Evolutionary conservation across 2,113 vertebrate species (phyloP).

Genomic region (Elachura formosa): DNA sequence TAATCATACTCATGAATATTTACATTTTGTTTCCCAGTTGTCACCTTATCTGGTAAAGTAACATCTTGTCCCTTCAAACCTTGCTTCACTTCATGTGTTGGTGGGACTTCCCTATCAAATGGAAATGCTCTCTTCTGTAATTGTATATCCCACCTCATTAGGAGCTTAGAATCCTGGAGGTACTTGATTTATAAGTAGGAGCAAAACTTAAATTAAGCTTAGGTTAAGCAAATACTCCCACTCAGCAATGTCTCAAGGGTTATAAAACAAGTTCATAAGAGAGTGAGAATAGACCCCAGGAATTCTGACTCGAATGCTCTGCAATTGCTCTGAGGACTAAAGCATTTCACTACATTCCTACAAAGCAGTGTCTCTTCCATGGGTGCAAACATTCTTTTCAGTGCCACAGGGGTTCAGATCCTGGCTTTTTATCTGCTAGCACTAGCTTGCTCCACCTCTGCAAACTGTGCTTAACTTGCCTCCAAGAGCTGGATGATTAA

Average conservation of each 20-base stretch:
- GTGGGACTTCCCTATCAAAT: background rate
- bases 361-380: background rate
- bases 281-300: background rate
- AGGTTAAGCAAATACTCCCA: conserved; percentile 3
- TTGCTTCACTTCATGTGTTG: background rate
- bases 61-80: background rate
- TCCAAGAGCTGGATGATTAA: background rate
- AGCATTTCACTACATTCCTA: background rate
- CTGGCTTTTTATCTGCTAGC: background rate
- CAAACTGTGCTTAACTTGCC: background rate
- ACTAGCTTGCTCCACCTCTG: background rate
- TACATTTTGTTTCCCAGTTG: background rate
- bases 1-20: background rate
- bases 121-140: background rate
- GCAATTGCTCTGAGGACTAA: background rate
- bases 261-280: background rate
- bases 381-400: background rate
- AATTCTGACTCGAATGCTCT: background rate
- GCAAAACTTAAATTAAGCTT: background rate
- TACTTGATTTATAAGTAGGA: background rate
- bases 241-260: background rate
- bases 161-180: background rate
- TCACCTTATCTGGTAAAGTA: background rate
- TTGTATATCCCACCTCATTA: background rate
- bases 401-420: background rate